Base-by-base conservation (phyloP, 1,140 invertebrate genomes). In the Heliconius himera region DNA sequence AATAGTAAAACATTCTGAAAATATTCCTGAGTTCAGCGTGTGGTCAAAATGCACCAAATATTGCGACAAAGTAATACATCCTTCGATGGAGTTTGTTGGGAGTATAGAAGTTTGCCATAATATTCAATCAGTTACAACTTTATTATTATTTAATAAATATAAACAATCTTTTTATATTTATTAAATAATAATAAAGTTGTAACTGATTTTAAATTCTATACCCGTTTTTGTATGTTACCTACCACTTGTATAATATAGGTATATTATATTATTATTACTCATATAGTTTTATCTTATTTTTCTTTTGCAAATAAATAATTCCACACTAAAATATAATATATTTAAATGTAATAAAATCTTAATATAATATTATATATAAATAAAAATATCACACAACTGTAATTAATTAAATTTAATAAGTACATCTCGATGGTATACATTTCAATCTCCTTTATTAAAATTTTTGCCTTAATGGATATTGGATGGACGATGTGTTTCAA, bases 51-150 rank as follows among this genome's bases (percentile, higher is more conserved):
- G 46, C 26, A 18, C 11, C 51, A 51, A 74, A 74, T 51, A 74
- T 74, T 51, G 51, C 73, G 29, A 74, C 73, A 74, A 74, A 54
- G 73, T n/a, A n/a, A n/a, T n/a, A n/a, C n/a, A n/a, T n/a, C n/a
- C n/a, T n/a, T n/a, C n/a, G n/a, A n/a, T n/a, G n/a, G n/a, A 54
- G 73, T 26, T 74, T 74, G 8, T 54, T 49, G 72, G 73, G 18
- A 16, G 16, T 51, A 51, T 51, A 13, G 13, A 51, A 5, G 8
- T 5, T 18, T 16, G 0, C 13, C 49, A 51, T 51, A 51, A 41
- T 41, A 29, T 41, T 41, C 8, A 41, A 41, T 8, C 8, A 41
- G 38, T 29, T 29, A 29, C 29, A 41, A 3, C 9, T 41, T 41
- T 41, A 41, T 41, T 11, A 41, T 29, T 29, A 29, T 29, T 29